Base-by-base conservation (phyloP, 2,797 vertebrate genomes). In the Poecilia velifera region DNA sequence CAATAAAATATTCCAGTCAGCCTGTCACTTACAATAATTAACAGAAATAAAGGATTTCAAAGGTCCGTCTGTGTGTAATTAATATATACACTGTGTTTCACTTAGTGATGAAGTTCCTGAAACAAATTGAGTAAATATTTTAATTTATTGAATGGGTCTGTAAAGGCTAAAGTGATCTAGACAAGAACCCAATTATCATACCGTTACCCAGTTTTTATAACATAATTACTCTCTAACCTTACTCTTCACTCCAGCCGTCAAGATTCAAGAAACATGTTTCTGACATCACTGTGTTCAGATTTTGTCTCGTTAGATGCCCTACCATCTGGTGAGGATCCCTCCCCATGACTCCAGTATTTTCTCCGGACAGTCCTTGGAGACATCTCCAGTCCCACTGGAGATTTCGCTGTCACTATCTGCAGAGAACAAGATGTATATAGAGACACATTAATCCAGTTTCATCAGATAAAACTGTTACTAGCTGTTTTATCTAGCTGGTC, bases 361-460 rank as follows among this genome's bases (percentile, higher is more conserved):
- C 96, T 99, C 98, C 13, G 98, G 97, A 93, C 98, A 99, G 86
- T 99, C 98, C 94, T 99, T 99, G 81, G 98, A 99, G 86, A 99
- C 98, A 55, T 99, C 97, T 47, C 98, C 98, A n/a, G 98, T 98
- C 82, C 98, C 98, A 90, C 98, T 99, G 86, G 97, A 98, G 82
- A 99, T 97, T 91, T 99, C 98, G 86, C 96, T 98, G 94, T 99
- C 98, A 66, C 98, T 99, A 45, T 99, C 98, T 99, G 93, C 45
- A 83, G 45, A 43, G 74, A 57, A 86, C 57, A 84, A 78, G 74
- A 83, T 3, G 77, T 14, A 74, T 0, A 57, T 6, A 36, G 66
- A 9, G 59, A 68, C 14, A 75, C 14, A 86, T 77, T 43, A 55
- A 1, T 59, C 28, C 28, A 78, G 7, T 72, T 28, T 28, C 41